These are phyloP conservation scores for Drosophila neutralis DNA, from an alignment of 2,888 invertebrate genomes.

Conservation along the genomic window DNA sequence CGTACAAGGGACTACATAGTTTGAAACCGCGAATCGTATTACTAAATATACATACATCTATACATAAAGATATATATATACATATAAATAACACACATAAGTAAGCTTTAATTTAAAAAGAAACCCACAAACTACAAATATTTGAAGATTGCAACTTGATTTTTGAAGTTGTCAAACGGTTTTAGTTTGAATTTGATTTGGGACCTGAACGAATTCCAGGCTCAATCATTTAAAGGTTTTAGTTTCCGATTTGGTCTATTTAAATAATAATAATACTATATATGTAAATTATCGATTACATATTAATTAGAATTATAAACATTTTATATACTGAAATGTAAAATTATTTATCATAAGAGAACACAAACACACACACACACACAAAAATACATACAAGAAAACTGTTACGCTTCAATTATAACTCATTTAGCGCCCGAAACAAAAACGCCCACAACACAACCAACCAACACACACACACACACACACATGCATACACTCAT, in stretches of 20 bases:
- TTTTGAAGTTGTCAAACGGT: conserved; percentile 38
- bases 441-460: conserved; percentile 28
- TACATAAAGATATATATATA: conserved; percentile 40
- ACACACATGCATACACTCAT: conserved; percentile 13
- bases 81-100: conserved; percentile 35
- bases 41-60: conserved; percentile 75
- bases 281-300: conserved; percentile 52
- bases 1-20: conserved; percentile 82
- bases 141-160: conserved; percentile 35
- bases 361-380: conserved; percentile 43
- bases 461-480: conserved; percentile 12
- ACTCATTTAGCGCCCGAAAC: conserved; percentile 46
- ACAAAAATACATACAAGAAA: conserved; percentile 71
- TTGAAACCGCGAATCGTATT: conserved; percentile 83
- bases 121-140: conserved; percentile 38
- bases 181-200: conserved; percentile 42
- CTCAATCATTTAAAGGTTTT: conserved; percentile 25
- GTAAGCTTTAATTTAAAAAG: conserved; percentile 59
- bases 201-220: conserved; percentile 19
- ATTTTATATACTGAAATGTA: conserved; percentile 63
- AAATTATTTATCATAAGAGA: conserved; percentile 65
- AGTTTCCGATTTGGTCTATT: conserved; percentile 51
- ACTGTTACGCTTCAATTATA: conserved; percentile 75
- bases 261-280: conserved; percentile 27
- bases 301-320: conserved; percentile 47